phyloP scores from a whole-genome alignment of 2,113 vertebrate genomes.

The Salvelinus namaycush region DNA sequence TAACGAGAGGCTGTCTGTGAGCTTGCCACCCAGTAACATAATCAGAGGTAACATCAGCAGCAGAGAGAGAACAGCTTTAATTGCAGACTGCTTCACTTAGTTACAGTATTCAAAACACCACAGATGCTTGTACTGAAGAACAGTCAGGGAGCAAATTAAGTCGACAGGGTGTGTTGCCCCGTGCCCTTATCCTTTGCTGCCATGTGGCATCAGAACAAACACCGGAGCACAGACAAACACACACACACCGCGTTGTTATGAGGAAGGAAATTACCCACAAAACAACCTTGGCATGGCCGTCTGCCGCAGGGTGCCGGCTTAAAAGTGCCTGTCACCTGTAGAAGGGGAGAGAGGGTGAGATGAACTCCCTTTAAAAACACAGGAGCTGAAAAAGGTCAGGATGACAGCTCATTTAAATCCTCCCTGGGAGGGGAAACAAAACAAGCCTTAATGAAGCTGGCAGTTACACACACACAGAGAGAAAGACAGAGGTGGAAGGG shows the following conservation, averaged over 20 bases:
- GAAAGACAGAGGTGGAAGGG: neutral
- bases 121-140: slow-evolving; percentile 70
- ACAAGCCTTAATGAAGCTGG: slow-evolving; percentile 71
- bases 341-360: slow-evolving; percentile 51
- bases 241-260: slow-evolving; percentile 33
- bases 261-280: slow-evolving; percentile 75
- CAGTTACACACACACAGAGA: neutral
- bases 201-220: slow-evolving; percentile 50
- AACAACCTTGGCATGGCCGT: slow-evolving; percentile 71
- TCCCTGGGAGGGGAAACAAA: slow-evolving; percentile 52
- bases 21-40: too few species aligned
- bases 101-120: slow-evolving; percentile 56
- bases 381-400: slow-evolving; percentile 76
- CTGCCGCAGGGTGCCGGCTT: slow-evolving; percentile 66
- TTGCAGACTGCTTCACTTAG: slow-evolving; percentile 11
- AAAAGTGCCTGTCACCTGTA: slow-evolving; percentile 60
- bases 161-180: slow-evolving; percentile 48
- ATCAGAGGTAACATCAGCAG: too few species aligned
- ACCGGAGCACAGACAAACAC: slow-evolving; percentile 58
- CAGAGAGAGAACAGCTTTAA: too few species aligned
- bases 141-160: slow-evolving; percentile 70
- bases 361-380: slow-evolving; percentile 64
- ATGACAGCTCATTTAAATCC: slow-evolving; percentile 80
- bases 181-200: slow-evolving; percentile 54
- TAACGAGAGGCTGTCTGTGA: too few species aligned